These are phyloP conservation scores for Emmelina monodactyla DNA, from an alignment of 2,888 invertebrate species.

Conservation along the genomic window DNA sequence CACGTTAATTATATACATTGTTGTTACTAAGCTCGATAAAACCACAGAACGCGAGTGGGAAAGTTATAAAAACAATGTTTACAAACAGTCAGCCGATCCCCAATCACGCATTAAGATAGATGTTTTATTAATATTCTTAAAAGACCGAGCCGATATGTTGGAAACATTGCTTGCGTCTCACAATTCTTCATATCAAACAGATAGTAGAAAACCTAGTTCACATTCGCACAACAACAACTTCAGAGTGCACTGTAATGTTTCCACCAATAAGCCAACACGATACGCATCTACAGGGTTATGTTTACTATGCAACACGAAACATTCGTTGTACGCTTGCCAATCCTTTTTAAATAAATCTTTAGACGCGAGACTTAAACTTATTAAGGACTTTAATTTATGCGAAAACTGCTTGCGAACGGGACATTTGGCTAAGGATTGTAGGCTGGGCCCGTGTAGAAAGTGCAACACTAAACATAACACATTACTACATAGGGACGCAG, in stretches of 20 bases:
- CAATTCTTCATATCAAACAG: background rate
- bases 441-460: background rate
- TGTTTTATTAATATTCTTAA: background rate
- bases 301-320: background rate
- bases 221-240: background rate
- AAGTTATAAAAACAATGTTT: background rate
- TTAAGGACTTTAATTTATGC: background rate
- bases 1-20: background rate
- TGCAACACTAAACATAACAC: background rate
- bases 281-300: background rate
- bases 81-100: background rate
- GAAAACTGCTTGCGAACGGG: conserved; percentile 10
- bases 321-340: background rate
- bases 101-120: background rate
- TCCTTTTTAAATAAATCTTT: background rate
- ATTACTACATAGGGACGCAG: background rate
- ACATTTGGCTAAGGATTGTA: background rate
- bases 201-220: background rate
- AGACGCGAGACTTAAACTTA: background rate
- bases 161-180: background rate
- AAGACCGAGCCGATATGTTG: background rate
- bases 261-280: background rate
- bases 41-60: background rate
- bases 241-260: background rate
- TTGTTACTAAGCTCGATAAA: background rate